Base-by-base conservation (phyloP, 1,140 invertebrate species). In the Phortica variegata region DNA sequence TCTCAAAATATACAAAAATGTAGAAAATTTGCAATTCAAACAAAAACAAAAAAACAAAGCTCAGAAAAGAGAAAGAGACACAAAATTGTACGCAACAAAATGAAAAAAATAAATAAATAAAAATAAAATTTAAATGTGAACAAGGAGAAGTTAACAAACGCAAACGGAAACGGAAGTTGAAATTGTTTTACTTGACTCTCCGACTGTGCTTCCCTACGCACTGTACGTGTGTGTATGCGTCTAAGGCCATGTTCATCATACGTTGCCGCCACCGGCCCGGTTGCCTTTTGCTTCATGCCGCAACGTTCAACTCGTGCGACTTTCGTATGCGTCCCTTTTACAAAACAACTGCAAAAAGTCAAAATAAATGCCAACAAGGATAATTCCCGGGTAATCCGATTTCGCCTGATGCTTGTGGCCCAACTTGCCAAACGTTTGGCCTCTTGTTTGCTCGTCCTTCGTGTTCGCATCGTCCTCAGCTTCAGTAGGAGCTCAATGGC, bases 361-460 rank as follows among this genome's bases (percentile, higher is more conserved):
- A 58, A 61, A 65, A 65, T 65, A 65, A 65, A 65, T 66, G 62
- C 61, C 63, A 69, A 58, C 65, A 68, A 60, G 65, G 60, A 68
- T 68, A 69, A 68, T 69, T 60, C 63, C 38, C 26, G 54, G 52
- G 49, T 68, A 68, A 68, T 68, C 63, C 65, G 63, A 68, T 68
- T 68, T 69, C 47, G 54, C 48, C 43, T 43, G 48, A 42, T 43
- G 43, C 48, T 23, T n/a, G 23, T 13, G 13, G 8, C 26, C 7
- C 10, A 31, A 29, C 15, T 33, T 8, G n/a, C 18, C 15, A 34
- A 46, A 39, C 39, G 41, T n/a, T n/a, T n/a, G 39, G 20, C 44
- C 49, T 33, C 55, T 43, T 57, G 43, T 57, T 57, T 53, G 52
- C 58, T 41, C 41, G 56, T 47, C 36, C 54, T 26, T 42, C 39